phyloP scores from a whole-genome alignment of 2,797 vertebrate genomes.

The Menidia menidia region DNA sequence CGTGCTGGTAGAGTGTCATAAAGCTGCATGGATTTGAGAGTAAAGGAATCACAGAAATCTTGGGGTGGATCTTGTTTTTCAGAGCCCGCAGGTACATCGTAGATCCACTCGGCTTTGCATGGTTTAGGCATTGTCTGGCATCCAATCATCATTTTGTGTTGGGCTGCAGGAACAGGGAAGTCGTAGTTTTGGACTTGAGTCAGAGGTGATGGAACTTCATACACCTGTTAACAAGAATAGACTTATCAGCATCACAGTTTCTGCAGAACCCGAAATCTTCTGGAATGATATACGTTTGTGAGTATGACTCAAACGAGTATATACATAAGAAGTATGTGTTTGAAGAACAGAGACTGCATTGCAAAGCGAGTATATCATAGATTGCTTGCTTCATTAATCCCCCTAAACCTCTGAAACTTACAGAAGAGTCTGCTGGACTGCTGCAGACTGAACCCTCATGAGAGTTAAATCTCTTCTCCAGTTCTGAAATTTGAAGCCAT shows the following conservation, averaged over 20 bases:
- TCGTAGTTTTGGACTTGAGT: constrained; percentile 78
- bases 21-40: constrained; percentile 48
- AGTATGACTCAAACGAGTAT: no score
- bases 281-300: no score
- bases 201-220: constrained; percentile 78
- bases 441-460: constrained; percentile 24
- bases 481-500: constrained; percentile 24
- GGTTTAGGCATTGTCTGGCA: constrained; percentile 84
- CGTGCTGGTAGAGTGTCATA: constrained; percentile 65
- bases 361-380: neutral
- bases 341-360: neutral
- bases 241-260: neutral
- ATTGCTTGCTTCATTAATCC: neutral
- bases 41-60: constrained; percentile 46
- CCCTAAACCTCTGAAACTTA: constrained; percentile 47
- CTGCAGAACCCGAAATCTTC: no score
- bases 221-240: constrained; percentile 75
- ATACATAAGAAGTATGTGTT: neutral
- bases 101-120: constrained; percentile 89
- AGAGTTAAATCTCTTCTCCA: constrained; percentile 58
- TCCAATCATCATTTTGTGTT: constrained; percentile 50
- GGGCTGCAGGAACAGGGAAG: constrained; percentile 66
- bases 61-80: constrained; percentile 71
- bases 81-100: constrained; percentile 84
- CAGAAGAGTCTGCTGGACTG: constrained; percentile 58